Evolutionary conservation across 2,888 invertebrate genomes (phyloP), one percentile per base, ranked within the genome.

Genomic region (Stenotaenia linearis): DNA sequence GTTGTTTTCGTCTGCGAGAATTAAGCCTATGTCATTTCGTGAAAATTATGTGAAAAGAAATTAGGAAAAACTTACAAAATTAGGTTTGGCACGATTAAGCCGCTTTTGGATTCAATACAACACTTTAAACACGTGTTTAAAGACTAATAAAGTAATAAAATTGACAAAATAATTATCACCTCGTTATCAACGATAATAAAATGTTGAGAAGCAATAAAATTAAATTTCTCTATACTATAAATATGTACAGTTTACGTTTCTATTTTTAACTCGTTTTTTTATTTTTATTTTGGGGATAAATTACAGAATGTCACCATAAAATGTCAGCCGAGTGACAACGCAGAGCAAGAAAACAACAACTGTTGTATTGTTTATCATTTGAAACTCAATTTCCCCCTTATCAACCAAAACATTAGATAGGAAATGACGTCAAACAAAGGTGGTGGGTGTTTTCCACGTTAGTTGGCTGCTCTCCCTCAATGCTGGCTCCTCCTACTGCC

Each of bases 361-460:
- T 15, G 40, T 12, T n/a, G 40, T 40, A 0, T 40, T 40, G 21
- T 28, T 69, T 25, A 69, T 69, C 12, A 69, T 12, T 28, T 0
- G 4, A 12, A 69, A 69, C 10, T 69, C 69, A 69, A 69, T 69
- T 69, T 69, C 21, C 18, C 56, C 69, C 25, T 69, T 69, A 28
- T 28, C 28, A 28, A 28, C 23, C 69, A 69, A 69, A 69, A 69
- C 69, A 69, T 23, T 28, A 69, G 25, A 23, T 28, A 69, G 69
- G 69, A 69, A 28, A 69, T 69, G 69, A 69, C 69, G 69, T 69
- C 12, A n/a, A 69, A 69, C 69, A 69, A 69, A 69, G 69, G 69
- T 69, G 69, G 69, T 69, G 69, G 69, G 69, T 69, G 69, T 69
- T 69, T 69, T 69, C 69, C 69, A n/a, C 69, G 69, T 69, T 69